These are phyloP conservation scores for Temnothorax rugatulus DNA, from an alignment of 2,888 invertebrate species.

Conservation along the genomic window DNA sequence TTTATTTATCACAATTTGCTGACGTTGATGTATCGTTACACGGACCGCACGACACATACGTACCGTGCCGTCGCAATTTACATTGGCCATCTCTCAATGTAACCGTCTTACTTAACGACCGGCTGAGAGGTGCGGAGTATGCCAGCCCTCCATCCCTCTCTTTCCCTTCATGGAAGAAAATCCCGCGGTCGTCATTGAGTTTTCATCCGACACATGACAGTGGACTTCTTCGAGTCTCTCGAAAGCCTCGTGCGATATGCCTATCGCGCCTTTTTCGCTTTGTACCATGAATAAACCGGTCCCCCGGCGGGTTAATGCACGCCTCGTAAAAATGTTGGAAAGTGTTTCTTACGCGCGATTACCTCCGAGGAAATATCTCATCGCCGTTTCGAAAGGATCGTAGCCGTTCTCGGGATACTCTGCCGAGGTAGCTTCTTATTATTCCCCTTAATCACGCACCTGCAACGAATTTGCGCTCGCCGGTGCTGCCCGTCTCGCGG, in stretches of 20 bases:
- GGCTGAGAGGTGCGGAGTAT: constrained; percentile 62
- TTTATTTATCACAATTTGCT: constrained; percentile 85
- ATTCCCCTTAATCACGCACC: constrained; percentile 16
- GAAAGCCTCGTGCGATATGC: constrained; percentile 67
- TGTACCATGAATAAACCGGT: constrained; percentile 62
- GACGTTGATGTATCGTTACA: constrained; percentile 84
- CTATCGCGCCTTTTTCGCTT: constrained; percentile 69
- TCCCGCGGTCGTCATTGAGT: constrained; percentile 60
- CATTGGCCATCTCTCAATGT: constrained; percentile 85
- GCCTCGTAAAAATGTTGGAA: constrained; percentile 46
- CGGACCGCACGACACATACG: constrained; percentile 79
- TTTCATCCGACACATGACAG: constrained; percentile 70
- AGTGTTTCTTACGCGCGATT: constrained; percentile 40
- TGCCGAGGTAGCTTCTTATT: constrained; percentile 31
- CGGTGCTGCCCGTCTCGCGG: neutral
- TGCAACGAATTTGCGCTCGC: constrained; percentile 26
- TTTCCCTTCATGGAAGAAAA: constrained; percentile 57
- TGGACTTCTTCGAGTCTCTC: constrained; percentile 38
- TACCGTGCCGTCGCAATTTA: constrained; percentile 84
- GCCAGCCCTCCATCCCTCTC: neutral
- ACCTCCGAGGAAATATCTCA: constrained; percentile 41
- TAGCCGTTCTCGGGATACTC: constrained; percentile 22
- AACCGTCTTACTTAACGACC: constrained; percentile 84
- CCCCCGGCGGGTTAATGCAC: constrained; percentile 61
- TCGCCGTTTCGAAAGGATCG: constrained; percentile 28